Evolutionary conservation across 1,140 invertebrate species (phyloP).

Genomic region (Brachionus rubens): DNA sequence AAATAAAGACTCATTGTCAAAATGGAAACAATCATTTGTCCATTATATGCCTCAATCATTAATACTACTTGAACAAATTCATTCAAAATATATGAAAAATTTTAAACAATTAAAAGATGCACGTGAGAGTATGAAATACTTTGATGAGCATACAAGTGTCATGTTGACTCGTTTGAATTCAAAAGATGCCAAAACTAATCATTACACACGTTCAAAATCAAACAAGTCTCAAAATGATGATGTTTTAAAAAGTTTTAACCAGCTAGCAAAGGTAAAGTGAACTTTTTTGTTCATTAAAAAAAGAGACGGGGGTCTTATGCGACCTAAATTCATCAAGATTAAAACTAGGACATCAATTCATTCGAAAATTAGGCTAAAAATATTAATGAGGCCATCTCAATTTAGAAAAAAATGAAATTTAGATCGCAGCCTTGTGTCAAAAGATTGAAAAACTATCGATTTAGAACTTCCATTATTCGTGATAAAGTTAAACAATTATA

Average conservation of each 20-base stretch:
- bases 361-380: too few species aligned
- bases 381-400: too few species aligned
- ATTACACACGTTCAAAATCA: not conserved
- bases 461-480: too few species aligned
- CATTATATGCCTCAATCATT: not conserved
- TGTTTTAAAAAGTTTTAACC: slow-evolving; percentile 2
- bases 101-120: slow-evolving; percentile 21
- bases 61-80: not conserved
- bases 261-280: slow-evolving; percentile 14
- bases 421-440: too few species aligned
- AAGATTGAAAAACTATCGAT: too few species aligned
- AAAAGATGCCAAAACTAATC: not conserved
- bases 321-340: not conserved
- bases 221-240: not conserved
- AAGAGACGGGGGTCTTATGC: too few species aligned
- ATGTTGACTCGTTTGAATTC: not conserved
- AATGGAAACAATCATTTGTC: slow-evolving; percentile 17
- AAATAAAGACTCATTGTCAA: not conserved
- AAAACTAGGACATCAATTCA: too few species aligned
- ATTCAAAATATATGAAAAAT: not conserved
- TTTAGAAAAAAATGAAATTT: too few species aligned
- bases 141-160: not conserved
- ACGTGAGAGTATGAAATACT: not conserved
- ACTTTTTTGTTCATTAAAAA: not conserved
- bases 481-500: too few species aligned